Evolutionary conservation across 2,888 invertebrate genomes (phyloP), one percentile per base, ranked within the genome.

Genomic region (Smittia sp.): DNA sequence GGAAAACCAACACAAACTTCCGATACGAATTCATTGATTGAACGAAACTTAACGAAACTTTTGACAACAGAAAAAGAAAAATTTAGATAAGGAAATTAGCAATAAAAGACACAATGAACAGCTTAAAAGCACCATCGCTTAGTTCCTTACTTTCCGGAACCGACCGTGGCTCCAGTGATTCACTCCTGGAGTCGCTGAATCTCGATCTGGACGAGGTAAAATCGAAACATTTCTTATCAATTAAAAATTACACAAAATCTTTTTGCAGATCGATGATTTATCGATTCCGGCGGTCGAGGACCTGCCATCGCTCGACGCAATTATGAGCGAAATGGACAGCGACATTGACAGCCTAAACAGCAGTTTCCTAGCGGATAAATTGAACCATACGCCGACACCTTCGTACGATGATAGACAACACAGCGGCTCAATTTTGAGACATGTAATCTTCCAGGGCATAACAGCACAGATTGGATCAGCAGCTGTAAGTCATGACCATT

Each of bases 381-480:
- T n/a, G 7, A 22, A 18, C 18, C 20, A 2, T 1, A 79, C 80
- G 13, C 80, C 82, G 0, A 83, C 82, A 9, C 84, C 84, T 11
- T 83, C 82, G 6, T 83, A 81, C 0, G 80, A 79, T 3, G 82
- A 81, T 65, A 52, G 68, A 11, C 74, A 79, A 78, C 74, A 82
- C 0, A 84, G 85, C 41, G 86, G 88, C 32, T 88, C 89, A 22
- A 89, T 94, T 77, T 83, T 93, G 77, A 86, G 90, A 69, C 92
- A 93, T 80, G 88, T 90, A 39, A 86, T 94, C 75, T 84, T 97
- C 75, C 94, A 94, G 81, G 94, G 93, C 75, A 89, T 97, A 69
- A 94, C 96, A 1, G 88, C 94, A 24, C 97, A 97, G 82, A 85
- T 97, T 22, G 84, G 87, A 75, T 94, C 95, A 74, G 96, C 96